phyloP scores from a whole-genome alignment of 2,888 invertebrate species.

The Loripinus fragilis region DNA sequence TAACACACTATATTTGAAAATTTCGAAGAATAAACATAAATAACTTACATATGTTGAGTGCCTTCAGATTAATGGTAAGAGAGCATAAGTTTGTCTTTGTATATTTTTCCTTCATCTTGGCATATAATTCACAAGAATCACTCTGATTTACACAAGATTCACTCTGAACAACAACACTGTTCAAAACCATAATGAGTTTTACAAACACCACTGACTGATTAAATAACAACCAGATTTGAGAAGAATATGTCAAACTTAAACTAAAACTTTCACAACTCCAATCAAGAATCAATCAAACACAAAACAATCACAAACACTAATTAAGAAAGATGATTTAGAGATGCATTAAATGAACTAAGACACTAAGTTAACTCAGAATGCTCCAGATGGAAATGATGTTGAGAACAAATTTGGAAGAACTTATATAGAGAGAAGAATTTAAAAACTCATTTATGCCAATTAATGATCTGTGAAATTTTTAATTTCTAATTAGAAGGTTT shows the following conservation, averaged over 20 bases:
- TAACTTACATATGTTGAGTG: slow-evolving; percentile 44
- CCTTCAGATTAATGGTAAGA: slow-evolving; percentile 33
- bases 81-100: slow-evolving; percentile 21
- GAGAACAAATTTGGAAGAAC: not conserved
- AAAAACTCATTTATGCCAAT: slow-evolving; percentile 14
- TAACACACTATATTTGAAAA: too few species aligned
- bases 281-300: not conserved
- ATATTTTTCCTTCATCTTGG: slow-evolving; percentile 56
- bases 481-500: not conserved
- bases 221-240: not conserved
- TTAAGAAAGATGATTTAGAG: too few species aligned
- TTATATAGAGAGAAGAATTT: not conserved
- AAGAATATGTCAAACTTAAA: not conserved
- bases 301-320: too few species aligned
- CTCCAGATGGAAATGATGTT: not conserved
- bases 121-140: slow-evolving; percentile 4
- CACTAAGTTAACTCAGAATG: not conserved
- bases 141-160: not conserved
- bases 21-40: too few species aligned
- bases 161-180: not conserved
- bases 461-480: not conserved
- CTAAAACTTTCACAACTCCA: not conserved
- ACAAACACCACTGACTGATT: not conserved
- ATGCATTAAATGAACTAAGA: not conserved
- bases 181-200: not conserved